These are phyloP conservation scores for Sycophaga agraensis DNA, from an alignment of 1,140 invertebrate genomes.

Conservation along the genomic window DNA sequence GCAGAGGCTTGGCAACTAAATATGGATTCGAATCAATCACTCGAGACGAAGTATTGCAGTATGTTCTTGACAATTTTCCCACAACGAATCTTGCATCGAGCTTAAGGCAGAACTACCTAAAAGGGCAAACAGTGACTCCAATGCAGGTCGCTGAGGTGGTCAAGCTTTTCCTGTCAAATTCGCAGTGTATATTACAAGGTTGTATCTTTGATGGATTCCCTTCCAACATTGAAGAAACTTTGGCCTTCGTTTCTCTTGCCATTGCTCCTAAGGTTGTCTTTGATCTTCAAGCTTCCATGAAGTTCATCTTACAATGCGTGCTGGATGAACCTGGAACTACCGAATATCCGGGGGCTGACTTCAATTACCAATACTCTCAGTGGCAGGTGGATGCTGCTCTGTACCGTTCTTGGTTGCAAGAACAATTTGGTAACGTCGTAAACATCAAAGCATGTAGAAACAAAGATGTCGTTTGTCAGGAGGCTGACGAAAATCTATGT, in stretches of 20 bases:
- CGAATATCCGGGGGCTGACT: conserved; percentile 48
- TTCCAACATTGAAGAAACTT: conserved; percentile 50
- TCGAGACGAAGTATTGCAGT: conserved; percentile 54
- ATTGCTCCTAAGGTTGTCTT: conserved; percentile 60
- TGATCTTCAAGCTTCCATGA: conserved; percentile 50
- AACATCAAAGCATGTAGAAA: conserved; percentile 48
- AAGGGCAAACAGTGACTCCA: neutral
- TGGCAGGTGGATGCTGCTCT: conserved; percentile 45
- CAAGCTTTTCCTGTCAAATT: conserved; percentile 55
- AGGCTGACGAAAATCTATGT: conserved; percentile 45
- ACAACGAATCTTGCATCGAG: conserved; percentile 51
- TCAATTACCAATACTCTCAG: conserved; percentile 45
- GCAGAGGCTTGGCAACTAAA: conserved; percentile 53
- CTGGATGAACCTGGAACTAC: conserved; percentile 48
- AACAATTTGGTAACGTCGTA: conserved; percentile 58
- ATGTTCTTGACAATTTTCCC: conserved; percentile 52
- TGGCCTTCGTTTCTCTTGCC: conserved; percentile 52
- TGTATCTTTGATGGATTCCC: conserved; percentile 64
- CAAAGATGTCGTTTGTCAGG: conserved; percentile 57
- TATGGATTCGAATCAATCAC: conserved; percentile 59
- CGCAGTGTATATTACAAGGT: conserved; percentile 54
- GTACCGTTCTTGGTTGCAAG: conserved; percentile 56
- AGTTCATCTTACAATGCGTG: conserved; percentile 50
- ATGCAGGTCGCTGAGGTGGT: conserved; percentile 56
- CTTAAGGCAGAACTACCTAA: neutral